Conservation (phyloP, 2,888 invertebrate species). For the Dinocampus coccinellae region DNA sequence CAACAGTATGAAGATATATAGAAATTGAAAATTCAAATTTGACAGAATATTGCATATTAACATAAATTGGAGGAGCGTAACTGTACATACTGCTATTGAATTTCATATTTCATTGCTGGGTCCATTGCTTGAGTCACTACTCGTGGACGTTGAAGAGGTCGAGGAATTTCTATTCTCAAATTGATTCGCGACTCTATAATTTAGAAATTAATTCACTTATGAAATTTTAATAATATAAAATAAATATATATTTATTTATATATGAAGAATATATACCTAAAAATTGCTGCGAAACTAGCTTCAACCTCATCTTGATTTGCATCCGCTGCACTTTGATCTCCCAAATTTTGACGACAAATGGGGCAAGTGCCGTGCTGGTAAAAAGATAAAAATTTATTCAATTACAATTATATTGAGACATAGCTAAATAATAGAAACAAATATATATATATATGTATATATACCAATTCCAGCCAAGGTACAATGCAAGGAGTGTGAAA, state of each 20-base stretch:
- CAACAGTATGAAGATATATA: conserved; percentile 17
- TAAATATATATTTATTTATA: not conserved
- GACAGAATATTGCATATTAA: conserved; percentile 51
- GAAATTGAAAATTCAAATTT: conserved; percentile 38
- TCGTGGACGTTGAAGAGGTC: conserved; percentile 52
- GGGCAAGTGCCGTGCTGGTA: conserved; percentile 92
- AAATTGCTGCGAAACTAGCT: conserved; percentile 64
- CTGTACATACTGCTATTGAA: conserved; percentile 51
- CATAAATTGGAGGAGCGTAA: conserved; percentile 51
- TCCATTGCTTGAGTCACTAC: conserved; percentile 52
- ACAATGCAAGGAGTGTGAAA: conserved; percentile 94
- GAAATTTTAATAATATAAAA: conserved; percentile 1
- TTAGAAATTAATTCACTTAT: conserved; percentile 4
- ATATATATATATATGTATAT: conserved; percentile 25
- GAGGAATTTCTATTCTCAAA: conserved; percentile 56
- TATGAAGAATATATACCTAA: conserved; percentile 53
- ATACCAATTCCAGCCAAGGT: conserved; percentile 91
- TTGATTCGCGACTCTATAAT: conserved; percentile 60
- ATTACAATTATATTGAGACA: too few species aligned
- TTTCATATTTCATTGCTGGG: conserved; percentile 58
- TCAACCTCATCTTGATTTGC: conserved; percentile 64
- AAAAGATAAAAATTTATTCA: conserved; percentile 32
- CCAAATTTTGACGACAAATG: conserved; percentile 87
- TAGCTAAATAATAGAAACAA: not conserved
- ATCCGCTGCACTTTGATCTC: conserved; percentile 70